Conservation (phyloP, 2,797 vertebrate species). For the Dallia pectoralis region DNA sequence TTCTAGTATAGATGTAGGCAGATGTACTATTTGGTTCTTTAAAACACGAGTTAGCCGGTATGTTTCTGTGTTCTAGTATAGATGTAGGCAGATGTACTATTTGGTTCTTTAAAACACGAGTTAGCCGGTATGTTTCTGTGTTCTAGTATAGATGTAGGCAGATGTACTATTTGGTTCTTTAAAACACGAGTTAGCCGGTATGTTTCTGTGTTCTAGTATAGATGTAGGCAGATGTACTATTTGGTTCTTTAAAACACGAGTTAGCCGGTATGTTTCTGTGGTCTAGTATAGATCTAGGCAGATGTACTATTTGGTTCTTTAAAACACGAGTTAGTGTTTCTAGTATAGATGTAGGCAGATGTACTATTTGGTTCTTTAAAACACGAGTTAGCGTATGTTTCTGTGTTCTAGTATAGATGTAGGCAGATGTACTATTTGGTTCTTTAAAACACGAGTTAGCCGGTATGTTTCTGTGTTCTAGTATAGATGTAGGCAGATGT, state of each 20-base stretch:
- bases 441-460: background rate
- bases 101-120: background rate
- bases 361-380: too few species aligned
- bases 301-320: background rate
- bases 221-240: conserved; percentile 20
- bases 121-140: background rate
- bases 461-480: background rate
- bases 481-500: conserved; percentile 22
- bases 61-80: background rate
- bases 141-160: conserved; percentile 21
- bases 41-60: background rate
- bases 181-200: background rate
- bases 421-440: conserved; percentile 16
- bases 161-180: background rate
- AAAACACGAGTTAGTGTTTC: background rate
- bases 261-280: background rate
- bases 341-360: conserved; percentile 21
- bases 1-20: conserved; percentile 21
- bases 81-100: conserved; percentile 20
- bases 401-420: background rate
- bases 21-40: background rate
- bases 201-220: background rate
- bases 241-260: background rate
- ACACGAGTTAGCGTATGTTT: background rate
- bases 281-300: conserved; percentile 20